Conservation (phyloP, 2,888 invertebrate genomes). For the Euzophera pinguis region DNA sequence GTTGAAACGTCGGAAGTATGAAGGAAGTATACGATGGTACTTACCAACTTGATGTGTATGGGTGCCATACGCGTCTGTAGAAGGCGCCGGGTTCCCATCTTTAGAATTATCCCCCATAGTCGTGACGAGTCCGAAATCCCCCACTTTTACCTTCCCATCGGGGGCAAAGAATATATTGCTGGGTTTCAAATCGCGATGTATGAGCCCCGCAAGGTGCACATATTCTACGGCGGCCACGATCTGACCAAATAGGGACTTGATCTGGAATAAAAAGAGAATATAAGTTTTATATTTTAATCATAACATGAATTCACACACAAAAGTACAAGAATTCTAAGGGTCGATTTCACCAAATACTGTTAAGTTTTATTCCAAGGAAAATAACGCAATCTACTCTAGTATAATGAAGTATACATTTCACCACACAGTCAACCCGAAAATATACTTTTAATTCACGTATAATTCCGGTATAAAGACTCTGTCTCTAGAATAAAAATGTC, state of each 20-base stretch:
- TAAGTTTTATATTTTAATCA: neutral
- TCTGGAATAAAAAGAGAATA: slow-evolving; percentile 35
- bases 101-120: slow-evolving; percentile 79
- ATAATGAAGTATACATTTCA: too few species aligned
- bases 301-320: too few species aligned
- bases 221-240: slow-evolving; percentile 97
- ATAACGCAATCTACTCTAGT: too few species aligned
- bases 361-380: too few species aligned
- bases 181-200: slow-evolving; percentile 97
- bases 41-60: slow-evolving; percentile 23
- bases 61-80: slow-evolving; percentile 43
- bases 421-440: too few species aligned
- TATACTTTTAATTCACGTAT: too few species aligned
- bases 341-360: too few species aligned
- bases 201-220: slow-evolving; percentile 94
- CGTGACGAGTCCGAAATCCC: slow-evolving; percentile 99
- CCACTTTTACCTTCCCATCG: slow-evolving; percentile 94
- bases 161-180: slow-evolving; percentile 88
- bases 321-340: too few species aligned
- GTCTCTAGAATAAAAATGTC: too few species aligned
- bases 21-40: too few species aligned
- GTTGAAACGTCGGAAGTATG: too few species aligned
- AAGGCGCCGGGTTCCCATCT: slow-evolving; percentile 39
- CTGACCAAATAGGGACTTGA: slow-evolving; percentile 89
- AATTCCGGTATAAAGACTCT: too few species aligned